These are phyloP conservation scores for Protosalanx chinensis DNA, from an alignment of 2,797 vertebrate genomes.

Conservation along the genomic window DNA sequence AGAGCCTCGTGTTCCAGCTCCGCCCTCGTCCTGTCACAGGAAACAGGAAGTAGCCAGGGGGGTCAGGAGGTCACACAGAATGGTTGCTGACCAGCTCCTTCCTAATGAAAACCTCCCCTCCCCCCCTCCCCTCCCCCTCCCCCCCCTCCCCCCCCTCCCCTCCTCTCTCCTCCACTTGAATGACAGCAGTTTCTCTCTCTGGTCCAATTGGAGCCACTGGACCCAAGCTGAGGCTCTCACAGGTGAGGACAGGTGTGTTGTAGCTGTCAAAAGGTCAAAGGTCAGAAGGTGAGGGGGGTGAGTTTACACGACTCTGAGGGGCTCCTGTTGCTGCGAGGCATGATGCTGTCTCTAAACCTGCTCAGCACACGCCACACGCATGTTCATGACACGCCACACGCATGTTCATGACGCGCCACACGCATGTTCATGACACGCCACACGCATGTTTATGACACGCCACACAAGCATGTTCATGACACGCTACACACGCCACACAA, in stretches of 20 bases:
- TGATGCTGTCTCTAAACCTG: slow-evolving; percentile 46
- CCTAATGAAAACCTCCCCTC: slow-evolving; percentile 11
- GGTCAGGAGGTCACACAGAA: slow-evolving; percentile 11
- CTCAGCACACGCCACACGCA: slow-evolving; percentile 34
- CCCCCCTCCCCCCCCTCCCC: slow-evolving; percentile 26
- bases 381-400: slow-evolving; percentile 23
- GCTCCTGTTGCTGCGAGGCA: slow-evolving; percentile 30
- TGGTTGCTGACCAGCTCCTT: neutral
- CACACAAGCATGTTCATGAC: neutral
- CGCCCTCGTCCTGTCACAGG: slow-evolving; percentile 83
- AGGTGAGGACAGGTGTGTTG: neutral
- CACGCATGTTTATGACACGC: slow-evolving; percentile 24
- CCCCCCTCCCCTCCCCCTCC: slow-evolving; percentile 25
- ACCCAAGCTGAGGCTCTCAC: slow-evolving; percentile 4
- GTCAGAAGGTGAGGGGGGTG: neutral
- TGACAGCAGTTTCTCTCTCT: slow-evolving; percentile 15
- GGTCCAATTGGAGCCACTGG: slow-evolving; percentile 41
- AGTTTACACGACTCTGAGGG: slow-evolving; percentile 37
- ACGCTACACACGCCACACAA: slow-evolving; percentile 9
- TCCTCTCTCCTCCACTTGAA: slow-evolving; percentile 19
- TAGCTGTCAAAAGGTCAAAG: no score
- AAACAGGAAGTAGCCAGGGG: slow-evolving; percentile 12
- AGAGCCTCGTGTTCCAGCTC: slow-evolving; percentile 97
- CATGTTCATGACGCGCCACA: neutral
- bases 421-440: neutral